Evolutionary conservation across 2,888 invertebrate species (phyloP).

Genomic region (Xanthorhoe spadicearia): DNA sequence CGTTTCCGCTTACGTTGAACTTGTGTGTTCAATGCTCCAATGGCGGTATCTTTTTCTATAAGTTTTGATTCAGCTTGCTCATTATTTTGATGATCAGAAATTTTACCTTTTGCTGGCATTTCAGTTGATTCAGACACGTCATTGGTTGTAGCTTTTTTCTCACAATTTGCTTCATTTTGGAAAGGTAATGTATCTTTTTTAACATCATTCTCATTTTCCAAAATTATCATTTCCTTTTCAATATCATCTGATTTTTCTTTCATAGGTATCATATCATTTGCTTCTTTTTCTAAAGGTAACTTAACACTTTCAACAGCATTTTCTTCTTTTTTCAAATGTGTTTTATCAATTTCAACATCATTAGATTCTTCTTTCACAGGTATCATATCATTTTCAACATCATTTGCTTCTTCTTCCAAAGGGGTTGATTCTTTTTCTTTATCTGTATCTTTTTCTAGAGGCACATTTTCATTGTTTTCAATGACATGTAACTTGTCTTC

Average conservation of each 20-base stretch:
- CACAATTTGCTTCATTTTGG: too few relatives aligned
- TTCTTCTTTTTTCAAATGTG: background rate
- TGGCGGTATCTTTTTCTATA: background rate
- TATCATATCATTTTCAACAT: background rate
- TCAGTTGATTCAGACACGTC: background rate
- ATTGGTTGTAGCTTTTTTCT: background rate
- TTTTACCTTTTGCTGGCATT: background rate
- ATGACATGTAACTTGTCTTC: background rate
- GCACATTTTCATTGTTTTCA: background rate
- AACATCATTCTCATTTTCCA: background rate
- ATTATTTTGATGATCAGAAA: background rate
- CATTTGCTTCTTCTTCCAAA: background rate
- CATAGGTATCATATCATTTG: too few relatives aligned
- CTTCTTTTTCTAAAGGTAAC: background rate
- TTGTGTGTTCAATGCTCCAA: background rate
- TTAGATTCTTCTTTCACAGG: background rate
- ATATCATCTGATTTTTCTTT: too few relatives aligned
- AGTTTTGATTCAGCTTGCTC: background rate
- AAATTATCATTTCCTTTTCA: too few relatives aligned
- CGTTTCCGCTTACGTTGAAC: background rate
- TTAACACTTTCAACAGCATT: too few relatives aligned
- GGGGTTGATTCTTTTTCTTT: too few relatives aligned
- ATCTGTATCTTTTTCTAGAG: background rate
- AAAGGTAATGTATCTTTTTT: background rate
- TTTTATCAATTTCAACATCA: background rate